Evolutionary conservation across 2,888 invertebrate genomes (phyloP).

Genomic region (Diaprepes abbreviatus): DNA sequence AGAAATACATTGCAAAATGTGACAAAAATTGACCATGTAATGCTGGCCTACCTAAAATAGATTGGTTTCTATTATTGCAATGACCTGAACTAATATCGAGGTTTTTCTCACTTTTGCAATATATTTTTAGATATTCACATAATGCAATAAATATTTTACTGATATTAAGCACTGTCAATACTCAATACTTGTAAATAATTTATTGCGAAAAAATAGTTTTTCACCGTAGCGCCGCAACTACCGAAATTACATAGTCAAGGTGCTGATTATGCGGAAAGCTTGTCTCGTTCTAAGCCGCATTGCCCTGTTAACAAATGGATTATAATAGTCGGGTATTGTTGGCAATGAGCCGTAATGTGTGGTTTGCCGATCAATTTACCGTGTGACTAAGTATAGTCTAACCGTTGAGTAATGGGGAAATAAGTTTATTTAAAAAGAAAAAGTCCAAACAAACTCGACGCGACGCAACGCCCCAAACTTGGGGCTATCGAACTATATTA

Average conservation of each 20-base stretch:
- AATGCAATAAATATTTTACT: too few relatives aligned
- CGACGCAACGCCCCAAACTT: constrained; percentile 10
- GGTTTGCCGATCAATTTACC: constrained; percentile 42
- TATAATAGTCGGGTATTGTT: constrained; percentile 45
- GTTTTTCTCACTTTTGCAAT: too few relatives aligned
- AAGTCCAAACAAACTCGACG: constrained; percentile 26
- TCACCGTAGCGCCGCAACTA: constrained; percentile 32
- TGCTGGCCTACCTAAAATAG: too few relatives aligned
- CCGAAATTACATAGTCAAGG: constrained; percentile 42
- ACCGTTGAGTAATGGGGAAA: constrained; percentile 23
- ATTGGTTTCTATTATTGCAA: too few relatives aligned
- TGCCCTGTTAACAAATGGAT: constrained; percentile 49
- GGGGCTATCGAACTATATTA: neutral
- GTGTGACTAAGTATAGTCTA: constrained; percentile 38
- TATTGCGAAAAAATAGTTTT: constrained; percentile 29
- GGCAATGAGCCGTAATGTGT: constrained; percentile 34
- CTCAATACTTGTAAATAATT: constrained; percentile 38
- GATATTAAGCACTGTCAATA: constrained; percentile 21
- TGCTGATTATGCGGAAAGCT: constrained; percentile 42
- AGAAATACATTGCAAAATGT: too few relatives aligned
- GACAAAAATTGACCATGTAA: too few relatives aligned
- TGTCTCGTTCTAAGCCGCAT: constrained; percentile 38
- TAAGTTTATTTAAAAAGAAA: constrained; percentile 37
- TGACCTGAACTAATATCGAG: too few relatives aligned
- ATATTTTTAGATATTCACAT: too few relatives aligned